Percentiles rank a stretch among this genome's conserved stretches.
phyloP scores from a whole-genome alignment of 2,888 invertebrate genomes.

The Aphelenchoides bicaudatus region DNA sequence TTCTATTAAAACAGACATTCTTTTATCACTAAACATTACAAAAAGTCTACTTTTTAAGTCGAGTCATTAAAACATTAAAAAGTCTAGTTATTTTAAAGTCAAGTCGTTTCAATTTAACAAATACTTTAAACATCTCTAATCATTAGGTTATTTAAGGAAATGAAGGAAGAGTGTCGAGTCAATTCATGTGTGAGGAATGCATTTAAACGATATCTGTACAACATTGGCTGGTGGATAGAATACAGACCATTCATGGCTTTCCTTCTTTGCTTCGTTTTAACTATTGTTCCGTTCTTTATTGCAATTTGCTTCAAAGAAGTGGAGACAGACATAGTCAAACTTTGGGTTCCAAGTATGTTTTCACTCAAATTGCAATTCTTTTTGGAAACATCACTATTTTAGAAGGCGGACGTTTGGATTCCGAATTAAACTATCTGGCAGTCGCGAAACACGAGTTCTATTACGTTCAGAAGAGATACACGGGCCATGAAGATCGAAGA shows the following conservation, averaged over 20 bases:
- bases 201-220: slow-evolving; percentile 49
- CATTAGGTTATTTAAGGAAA: too few species aligned
- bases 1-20: too few species aligned
- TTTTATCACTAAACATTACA: too few species aligned
- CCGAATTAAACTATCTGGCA: slow-evolving; percentile 73
- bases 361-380: neutral
- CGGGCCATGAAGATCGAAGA: slow-evolving; percentile 49
- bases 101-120: too few species aligned
- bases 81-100: too few species aligned
- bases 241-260: slow-evolving; percentile 58
- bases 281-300: slow-evolving; percentile 78
- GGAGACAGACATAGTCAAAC: slow-evolving; percentile 88
- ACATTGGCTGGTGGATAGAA: slow-evolving; percentile 50
- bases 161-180: too few species aligned
- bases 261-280: slow-evolving; percentile 71
- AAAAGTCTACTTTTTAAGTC: too few species aligned
- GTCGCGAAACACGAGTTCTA: slow-evolving; percentile 35
- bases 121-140: too few species aligned
- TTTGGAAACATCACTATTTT: slow-evolving; percentile 37
- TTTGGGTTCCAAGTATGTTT: slow-evolving; percentile 86
- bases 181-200: too few species aligned
- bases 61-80: too few species aligned
- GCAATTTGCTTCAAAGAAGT: slow-evolving; percentile 89
- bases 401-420: slow-evolving; percentile 85
- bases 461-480: slow-evolving; percentile 41